Percentiles rank a stretch among this genome's conserved stretches.
These are phyloP conservation scores for Sebastes reedi DNA, from an alignment of 2,797 vertebrate species.

Conservation along the genomic window DNA sequence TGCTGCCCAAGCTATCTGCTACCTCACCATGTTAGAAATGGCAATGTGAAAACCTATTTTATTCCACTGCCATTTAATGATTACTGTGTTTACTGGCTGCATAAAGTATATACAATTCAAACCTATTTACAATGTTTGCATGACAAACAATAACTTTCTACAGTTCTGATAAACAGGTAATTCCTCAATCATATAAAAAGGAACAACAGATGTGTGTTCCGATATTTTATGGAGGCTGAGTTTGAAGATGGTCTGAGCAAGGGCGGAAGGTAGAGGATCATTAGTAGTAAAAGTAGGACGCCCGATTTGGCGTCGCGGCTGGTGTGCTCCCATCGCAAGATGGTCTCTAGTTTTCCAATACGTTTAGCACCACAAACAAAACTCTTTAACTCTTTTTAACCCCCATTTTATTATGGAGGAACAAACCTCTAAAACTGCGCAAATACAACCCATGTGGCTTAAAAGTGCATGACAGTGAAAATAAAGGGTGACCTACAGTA, in stretches of 20 bases:
- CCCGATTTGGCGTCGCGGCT: too few species aligned
- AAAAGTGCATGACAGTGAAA: background rate
- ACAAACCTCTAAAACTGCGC: background rate
- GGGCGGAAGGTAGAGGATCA: too few species aligned
- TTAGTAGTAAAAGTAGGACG: too few species aligned
- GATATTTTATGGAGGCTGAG: background rate
- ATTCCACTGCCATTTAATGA: background rate
- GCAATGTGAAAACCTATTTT: background rate
- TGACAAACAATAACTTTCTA: background rate
- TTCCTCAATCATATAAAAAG: background rate
- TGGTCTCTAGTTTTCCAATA: too few species aligned
- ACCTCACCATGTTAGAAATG: background rate
- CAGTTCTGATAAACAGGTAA: background rate
- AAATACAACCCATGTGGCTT: background rate
- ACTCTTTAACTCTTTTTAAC: too few species aligned
- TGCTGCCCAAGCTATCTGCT: background rate
- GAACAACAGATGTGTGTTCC: background rate
- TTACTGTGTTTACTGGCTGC: background rate
- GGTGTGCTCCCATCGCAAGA: too few species aligned
- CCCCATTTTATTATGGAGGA: background rate
- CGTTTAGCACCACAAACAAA: too few species aligned
- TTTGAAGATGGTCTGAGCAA: background rate
- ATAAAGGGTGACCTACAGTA: background rate
- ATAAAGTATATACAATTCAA: background rate
- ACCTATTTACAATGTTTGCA: background rate